Evolutionary conservation across 2,113 vertebrate genomes (phyloP), one percentile per base, ranked within the genome.

Genomic region (Hirundichthys speculiger): DNA sequence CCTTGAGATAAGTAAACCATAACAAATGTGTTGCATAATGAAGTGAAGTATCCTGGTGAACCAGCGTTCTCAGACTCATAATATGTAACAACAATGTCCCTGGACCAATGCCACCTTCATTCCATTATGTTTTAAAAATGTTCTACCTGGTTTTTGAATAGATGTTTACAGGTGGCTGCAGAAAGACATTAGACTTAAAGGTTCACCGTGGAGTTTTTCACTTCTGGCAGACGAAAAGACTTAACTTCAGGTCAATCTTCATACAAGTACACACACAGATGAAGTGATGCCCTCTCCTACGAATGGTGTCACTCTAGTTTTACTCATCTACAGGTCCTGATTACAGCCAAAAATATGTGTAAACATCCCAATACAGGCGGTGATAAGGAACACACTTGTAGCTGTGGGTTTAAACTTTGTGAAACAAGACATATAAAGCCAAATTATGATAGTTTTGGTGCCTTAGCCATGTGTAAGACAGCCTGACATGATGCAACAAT

Each of bases 1-100:
- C 48, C 48, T 43, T 52, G 22, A 52, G 61, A 64, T 64, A 27
- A 64, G 39, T 52, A 43, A 64, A 52, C 48, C 18, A 20, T 64
- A 64, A 42, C 22, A 42, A 40, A 51, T n/a, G 25, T n/a, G 1
- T 15, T 19, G 15, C 8, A 21, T 55, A 43, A 56, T 8, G 16
- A n/a, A n/a, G 8, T 19, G 30, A 47, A 14, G 16, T 41, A 40
- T 46, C n/a, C 49, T 19, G n/a, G 18, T 47, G 14, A 63, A 3
- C 15, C 46, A 34, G 38, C 14, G 19, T 55, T 27, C 7, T 39
- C 39, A 50, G 39, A 52, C 1, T 0, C 10, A 16, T 25, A 51
- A 10, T 24, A 12, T 42, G 40, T 65, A 65, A 50, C 56, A n/a
- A 50, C 21, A 65, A 16, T n/a, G 22, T 60, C 5, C 4, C 21